A percentile compares a stretch with the other conserved stretches of the same genome.
These are phyloP conservation scores for Philereme transversata DNA, from an alignment of 2,888 invertebrate genomes.

Conservation along the genomic window DNA sequence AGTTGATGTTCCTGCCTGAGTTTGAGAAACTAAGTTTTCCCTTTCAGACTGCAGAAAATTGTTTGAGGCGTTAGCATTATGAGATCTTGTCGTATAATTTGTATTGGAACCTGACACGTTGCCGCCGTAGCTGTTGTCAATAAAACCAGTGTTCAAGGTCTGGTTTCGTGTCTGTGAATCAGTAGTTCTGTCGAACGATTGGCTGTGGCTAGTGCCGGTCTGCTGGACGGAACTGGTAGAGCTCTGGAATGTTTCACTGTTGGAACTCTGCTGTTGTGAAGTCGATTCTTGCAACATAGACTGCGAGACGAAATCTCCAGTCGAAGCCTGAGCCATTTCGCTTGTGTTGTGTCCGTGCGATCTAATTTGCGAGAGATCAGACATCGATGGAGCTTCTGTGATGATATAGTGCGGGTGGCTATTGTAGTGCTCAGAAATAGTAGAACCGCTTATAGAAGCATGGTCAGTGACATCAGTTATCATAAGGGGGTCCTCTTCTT, in stretches of 20 bases:
- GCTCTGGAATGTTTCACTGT: conserved; percentile 72
- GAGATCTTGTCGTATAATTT: conserved; percentile 60
- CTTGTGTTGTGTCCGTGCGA: conserved; percentile 67
- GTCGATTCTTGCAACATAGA: conserved; percentile 68
- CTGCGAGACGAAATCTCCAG: conserved; percentile 74
- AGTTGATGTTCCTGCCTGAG: conserved; percentile 46
- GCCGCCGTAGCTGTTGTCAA: conserved; percentile 56
- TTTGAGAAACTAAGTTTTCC: conserved; percentile 62
- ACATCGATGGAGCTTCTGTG: conserved; percentile 78
- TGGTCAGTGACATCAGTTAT: conserved; percentile 80
- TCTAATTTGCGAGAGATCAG: conserved; percentile 74
- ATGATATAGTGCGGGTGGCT: conserved; percentile 82
- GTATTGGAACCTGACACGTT: conserved; percentile 53
- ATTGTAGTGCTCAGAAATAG: conserved; percentile 77
- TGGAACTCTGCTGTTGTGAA: conserved; percentile 72
- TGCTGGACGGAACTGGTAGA: conserved; percentile 72
- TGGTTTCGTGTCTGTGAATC: conserved; percentile 69
- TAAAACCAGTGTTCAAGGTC: conserved; percentile 74
- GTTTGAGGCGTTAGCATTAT: conserved; percentile 67
- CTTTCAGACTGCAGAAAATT: conserved; percentile 75
- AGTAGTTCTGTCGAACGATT: conserved; percentile 67
- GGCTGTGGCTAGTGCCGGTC: conserved; percentile 68
- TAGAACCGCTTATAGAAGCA: conserved; percentile 76
- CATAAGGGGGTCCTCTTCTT: conserved; percentile 81
- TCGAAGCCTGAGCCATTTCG: conserved; percentile 74